Evolutionary conservation across 2,113 vertebrate genomes (phyloP), one percentile per base, ranked within the genome.

Genomic region (Spheniscus mendiculus): DNA sequence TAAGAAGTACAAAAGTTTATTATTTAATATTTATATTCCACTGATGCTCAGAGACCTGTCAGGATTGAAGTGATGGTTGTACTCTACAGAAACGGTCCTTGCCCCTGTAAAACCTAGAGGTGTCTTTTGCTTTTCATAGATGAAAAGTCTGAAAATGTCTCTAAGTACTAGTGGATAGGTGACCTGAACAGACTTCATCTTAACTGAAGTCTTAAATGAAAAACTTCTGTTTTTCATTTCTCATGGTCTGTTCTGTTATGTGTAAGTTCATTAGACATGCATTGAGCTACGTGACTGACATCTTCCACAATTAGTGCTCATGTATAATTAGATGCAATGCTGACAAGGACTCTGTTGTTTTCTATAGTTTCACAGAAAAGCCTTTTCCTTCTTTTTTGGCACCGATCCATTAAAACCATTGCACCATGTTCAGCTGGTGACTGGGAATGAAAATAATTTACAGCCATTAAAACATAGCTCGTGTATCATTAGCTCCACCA

Each of bases 281-380:
- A 11, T 44, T 73, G 69, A 89, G 55, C 61, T 71, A 21, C 47
- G 29, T 77, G 87, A 71, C 65, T 80, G 91, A 18, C 58, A 38
- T 91, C 69, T 73, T 79, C 73, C 83, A 81, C 76, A 86, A 55
- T 90, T 90, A 89, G 63, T 50, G 66, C 62, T 87, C 49, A 9
- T 0, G 0, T 89, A 47, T 91, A 82, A 96, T 93, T 93, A 88
- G 93, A 86, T 90, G 74, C 66, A 77, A 30, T 27, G 66, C 74
- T 95, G 89, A 94, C 94, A 94, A 95, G 73, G 89, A 77, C 65
- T 94, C 77, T 73, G 32, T 96, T 96, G 94, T 95, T 85, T 91
- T 71, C 82, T 95, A 59, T 91, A 93, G 73, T 62, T 96, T 91
- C 70, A 56, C 82, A 93, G 63, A 76, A 76, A 66, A 14, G 53